Conservation (phyloP, 1,140 invertebrate species). For the Lepidurus apus region DNA sequence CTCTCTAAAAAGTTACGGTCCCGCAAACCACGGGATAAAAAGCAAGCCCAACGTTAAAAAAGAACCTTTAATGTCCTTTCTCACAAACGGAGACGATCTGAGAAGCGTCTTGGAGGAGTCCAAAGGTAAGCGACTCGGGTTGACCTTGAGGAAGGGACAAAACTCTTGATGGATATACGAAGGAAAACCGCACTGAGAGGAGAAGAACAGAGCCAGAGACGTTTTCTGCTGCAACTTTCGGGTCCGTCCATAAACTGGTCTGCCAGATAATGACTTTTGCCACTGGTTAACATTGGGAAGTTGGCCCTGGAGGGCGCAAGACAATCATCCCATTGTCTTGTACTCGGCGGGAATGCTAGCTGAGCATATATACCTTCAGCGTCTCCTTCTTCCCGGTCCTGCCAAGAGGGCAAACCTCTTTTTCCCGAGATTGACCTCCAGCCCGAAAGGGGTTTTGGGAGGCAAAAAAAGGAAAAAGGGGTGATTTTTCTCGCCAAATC, state of each 20-base stretch:
- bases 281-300: slow-evolving; percentile 9
- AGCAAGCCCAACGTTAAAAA: not conserved
- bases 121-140: slow-evolving; percentile 17
- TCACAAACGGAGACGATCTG: not conserved
- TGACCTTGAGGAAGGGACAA: not conserved
- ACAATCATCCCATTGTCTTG: slow-evolving; percentile 19
- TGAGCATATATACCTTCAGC: not conserved
- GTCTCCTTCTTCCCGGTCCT: not conserved
- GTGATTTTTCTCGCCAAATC: slow-evolving; percentile 12
- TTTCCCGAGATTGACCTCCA: not conserved
- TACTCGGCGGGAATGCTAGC: not conserved
- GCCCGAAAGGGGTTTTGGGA: not conserved
- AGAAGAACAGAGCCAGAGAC: not conserved
- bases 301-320: slow-evolving; percentile 20
- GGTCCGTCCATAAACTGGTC: not conserved
- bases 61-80: not conserved
- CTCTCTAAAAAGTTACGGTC: not conserved
- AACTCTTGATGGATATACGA: not conserved
- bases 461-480: not conserved
- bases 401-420: not conserved
- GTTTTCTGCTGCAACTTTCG: not conserved
- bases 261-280: slow-evolving; percentile 19
- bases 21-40: not conserved
- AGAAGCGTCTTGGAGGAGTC: not conserved
- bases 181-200: not conserved